A percentile compares a stretch with the other conserved stretches of the same genome.
These are phyloP conservation scores for Nasonovia ribisnigri DNA, from an alignment of 2,888 invertebrate genomes.

Conservation along the genomic window DNA sequence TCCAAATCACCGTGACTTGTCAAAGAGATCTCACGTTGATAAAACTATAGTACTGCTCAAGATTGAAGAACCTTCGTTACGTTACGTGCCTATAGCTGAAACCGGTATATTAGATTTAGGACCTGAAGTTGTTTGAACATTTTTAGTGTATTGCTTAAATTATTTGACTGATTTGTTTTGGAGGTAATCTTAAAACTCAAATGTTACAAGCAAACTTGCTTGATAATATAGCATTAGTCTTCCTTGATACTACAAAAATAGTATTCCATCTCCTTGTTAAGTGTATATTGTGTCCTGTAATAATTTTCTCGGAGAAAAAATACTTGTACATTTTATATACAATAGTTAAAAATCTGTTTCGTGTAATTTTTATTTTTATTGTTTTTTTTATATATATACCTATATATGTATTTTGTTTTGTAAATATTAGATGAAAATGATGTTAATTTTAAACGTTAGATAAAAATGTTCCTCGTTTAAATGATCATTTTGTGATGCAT, in stretches of 20 bases:
- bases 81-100: conserved; percentile 93
- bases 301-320: not conserved
- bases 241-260: conserved; percentile 39
- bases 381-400: conserved; percentile 6
- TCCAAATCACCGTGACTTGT: conserved; percentile 90
- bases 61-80: conserved; percentile 79
- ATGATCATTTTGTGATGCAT: conserved; percentile 62
- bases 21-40: conserved; percentile 91
- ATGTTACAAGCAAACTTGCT: not conserved
- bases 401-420: conserved; percentile 40
- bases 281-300: conserved; percentile 8
- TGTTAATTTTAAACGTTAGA: conserved; percentile 61
- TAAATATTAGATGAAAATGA: conserved; percentile 47
- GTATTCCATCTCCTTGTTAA: conserved; percentile 35
- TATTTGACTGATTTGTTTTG: conserved; percentile 51
- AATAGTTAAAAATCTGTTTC: conserved; percentile 14
- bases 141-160: not conserved
- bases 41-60: conserved; percentile 92
- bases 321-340: not conserved
- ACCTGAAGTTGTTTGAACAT: conserved; percentile 73
- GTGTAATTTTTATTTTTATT: conserved; percentile 21
- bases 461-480: conserved; percentile 64
- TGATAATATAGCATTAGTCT: conserved; percentile 47
- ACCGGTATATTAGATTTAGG: conserved; percentile 85
- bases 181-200: conserved; percentile 13